Conservation (phyloP, 2,888 invertebrate genomes). For the Pteria penguin region DNA sequence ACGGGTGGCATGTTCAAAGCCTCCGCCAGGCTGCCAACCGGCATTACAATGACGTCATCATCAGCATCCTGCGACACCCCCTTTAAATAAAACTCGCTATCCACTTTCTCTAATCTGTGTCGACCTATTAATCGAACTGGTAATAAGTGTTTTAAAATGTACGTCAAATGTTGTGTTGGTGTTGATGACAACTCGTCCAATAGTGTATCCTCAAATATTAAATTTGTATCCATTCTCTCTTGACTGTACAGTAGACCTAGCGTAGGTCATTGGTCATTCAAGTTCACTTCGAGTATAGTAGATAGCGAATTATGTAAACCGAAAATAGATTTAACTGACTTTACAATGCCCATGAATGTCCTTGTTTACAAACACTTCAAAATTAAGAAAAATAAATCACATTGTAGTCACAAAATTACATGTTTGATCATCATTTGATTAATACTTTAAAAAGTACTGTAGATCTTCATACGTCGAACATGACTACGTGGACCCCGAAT, state of each 20-base stretch:
- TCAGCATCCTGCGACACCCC: background rate
- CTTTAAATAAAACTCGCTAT: background rate
- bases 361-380: no score
- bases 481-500: background rate
- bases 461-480: background rate
- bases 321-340: no score
- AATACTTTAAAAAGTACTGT: no score
- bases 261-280: no score
- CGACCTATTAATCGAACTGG: background rate
- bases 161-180: background rate
- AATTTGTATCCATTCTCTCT: background rate
- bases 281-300: no score
- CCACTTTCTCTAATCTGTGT: background rate
- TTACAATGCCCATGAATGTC: no score
- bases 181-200: background rate
- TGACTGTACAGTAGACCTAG: no score
- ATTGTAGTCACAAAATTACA: no score
- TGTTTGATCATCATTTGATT: no score
- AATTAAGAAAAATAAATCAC: no score
- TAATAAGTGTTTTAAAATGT: background rate
- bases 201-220: background rate
- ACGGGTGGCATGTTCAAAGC: conserved; percentile 11
- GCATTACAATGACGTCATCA: background rate
- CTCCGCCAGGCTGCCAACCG: background rate
- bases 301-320: no score